These are phyloP conservation scores for Lacerta viridis DNA, from an alignment of 2,797 vertebrate genomes.

Conservation along the genomic window DNA sequence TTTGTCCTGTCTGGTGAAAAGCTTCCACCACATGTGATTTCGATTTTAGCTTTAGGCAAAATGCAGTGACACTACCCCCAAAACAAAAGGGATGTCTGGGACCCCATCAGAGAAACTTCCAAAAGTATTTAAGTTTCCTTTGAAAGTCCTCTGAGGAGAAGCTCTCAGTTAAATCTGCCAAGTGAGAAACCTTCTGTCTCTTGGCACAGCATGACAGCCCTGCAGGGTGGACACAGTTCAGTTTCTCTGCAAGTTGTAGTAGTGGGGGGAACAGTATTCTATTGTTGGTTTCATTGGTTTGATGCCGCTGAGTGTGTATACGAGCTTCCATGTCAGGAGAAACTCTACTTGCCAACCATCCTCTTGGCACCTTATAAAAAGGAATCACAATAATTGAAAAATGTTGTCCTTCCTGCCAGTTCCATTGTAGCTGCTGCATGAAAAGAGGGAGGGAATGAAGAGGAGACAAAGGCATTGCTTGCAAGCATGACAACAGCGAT, in stretches of 20 bases:
- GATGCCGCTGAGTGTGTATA: too few species aligned
- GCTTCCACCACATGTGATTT: background rate
- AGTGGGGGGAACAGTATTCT: too few species aligned
- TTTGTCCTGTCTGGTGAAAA: too few species aligned
- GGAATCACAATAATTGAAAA: background rate
- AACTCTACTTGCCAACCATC: background rate
- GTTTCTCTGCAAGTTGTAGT: too few species aligned
- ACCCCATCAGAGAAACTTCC: background rate
- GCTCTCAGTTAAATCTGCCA: too few species aligned
- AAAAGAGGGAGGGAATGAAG: background rate
- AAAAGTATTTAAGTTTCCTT: background rate
- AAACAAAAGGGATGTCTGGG: background rate
- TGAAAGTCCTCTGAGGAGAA: background rate
- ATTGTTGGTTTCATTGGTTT: background rate
- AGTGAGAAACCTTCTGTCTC: background rate
- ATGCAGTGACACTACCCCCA: too few species aligned
- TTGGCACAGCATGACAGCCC: background rate
- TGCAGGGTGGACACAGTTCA: background rate
- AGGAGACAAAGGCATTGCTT: background rate
- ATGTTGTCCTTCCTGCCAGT: background rate
- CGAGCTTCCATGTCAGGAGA: background rate
- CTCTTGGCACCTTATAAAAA: background rate
- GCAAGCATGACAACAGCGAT: background rate
- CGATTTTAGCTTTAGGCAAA: background rate
- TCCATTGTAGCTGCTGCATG: background rate